These are phyloP conservation scores for Barypeithes pellucidus DNA, from an alignment of 2,888 invertebrate genomes.

Conservation along the genomic window DNA sequence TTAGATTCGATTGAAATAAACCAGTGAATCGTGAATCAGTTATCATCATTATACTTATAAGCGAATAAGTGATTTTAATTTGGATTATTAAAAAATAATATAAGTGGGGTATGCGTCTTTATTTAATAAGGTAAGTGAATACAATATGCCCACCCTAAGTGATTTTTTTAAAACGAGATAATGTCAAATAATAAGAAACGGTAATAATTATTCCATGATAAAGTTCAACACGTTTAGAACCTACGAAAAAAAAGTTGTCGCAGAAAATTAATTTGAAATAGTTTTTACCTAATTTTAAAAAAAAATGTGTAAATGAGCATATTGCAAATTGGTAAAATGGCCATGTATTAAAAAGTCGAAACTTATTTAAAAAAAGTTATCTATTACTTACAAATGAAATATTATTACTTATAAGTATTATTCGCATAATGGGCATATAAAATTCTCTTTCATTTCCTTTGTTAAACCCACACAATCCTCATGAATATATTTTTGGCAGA, in stretches of 20 bases:
- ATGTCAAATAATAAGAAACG: not conserved
- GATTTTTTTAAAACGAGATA: not conserved
- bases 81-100: too few species aligned
- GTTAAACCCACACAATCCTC: not conserved
- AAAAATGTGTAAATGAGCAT: not conserved
- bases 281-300: too few species aligned
- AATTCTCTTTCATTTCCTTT: not conserved
- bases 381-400: not conserved
- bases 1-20: too few species aligned
- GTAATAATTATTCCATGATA: not conserved
- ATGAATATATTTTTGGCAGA: not conserved
- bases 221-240: not conserved
- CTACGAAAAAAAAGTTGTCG: not conserved
- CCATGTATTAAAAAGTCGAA: not conserved
- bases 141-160: not conserved
- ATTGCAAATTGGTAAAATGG: not conserved
- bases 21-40: too few species aligned
- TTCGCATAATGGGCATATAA: not conserved
- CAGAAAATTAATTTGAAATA: not conserved
- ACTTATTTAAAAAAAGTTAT: not conserved
- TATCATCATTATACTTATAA: too few species aligned
- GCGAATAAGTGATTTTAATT: too few species aligned
- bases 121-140: conserved; percentile 1
- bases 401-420: not conserved
- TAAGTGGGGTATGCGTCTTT: too few species aligned